A percentile compares a stretch with the other conserved stretches of the same genome.
These are phyloP conservation scores for Sinotaia quadrata DNA, from an alignment of 2,888 invertebrate genomes.

Conservation along the genomic window DNA sequence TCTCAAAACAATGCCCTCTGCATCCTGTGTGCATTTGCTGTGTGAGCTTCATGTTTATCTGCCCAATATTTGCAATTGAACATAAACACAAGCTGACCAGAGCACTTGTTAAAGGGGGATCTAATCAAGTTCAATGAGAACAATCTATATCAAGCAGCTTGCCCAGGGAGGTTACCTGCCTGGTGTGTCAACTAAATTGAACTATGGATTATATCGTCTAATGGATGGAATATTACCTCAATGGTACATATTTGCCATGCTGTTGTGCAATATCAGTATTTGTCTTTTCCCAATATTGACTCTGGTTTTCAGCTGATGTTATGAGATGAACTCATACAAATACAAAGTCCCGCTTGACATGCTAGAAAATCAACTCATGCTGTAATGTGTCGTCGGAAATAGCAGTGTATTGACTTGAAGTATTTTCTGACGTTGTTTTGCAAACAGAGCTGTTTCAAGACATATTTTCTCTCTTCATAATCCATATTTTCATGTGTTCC, in stretches of 20 bases:
- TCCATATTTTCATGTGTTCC: background rate
- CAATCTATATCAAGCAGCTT: constrained; percentile 6
- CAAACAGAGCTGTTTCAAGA: constrained; percentile 18
- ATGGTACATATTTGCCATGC: constrained; percentile 18
- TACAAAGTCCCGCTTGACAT: background rate
- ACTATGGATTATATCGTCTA: constrained; percentile 17
- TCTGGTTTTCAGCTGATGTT: background rate
- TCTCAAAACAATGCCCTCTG: constrained; percentile 1
- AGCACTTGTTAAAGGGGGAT: constrained; percentile 12
- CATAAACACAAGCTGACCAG: constrained; percentile 5
- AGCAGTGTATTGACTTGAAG: too few species aligned
- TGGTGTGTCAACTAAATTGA: constrained; percentile 1
- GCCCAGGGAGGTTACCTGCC: background rate
- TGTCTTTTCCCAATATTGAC: constrained; percentile 20
- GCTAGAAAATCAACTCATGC: background rate
- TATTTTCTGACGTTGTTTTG: background rate
- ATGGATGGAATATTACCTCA: constrained; percentile 19
- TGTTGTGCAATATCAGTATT: constrained; percentile 19
- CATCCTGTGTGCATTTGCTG: constrained; percentile 8
- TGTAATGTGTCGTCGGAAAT: too few species aligned
- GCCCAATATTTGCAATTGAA: constrained; percentile 16
- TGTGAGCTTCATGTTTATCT: background rate
- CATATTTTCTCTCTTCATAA: background rate
- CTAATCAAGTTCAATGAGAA: constrained; percentile 16
- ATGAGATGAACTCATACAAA: background rate